These are phyloP conservation scores for Caretta caretta DNA, from an alignment of 2,113 vertebrate species.

Conservation along the genomic window DNA sequence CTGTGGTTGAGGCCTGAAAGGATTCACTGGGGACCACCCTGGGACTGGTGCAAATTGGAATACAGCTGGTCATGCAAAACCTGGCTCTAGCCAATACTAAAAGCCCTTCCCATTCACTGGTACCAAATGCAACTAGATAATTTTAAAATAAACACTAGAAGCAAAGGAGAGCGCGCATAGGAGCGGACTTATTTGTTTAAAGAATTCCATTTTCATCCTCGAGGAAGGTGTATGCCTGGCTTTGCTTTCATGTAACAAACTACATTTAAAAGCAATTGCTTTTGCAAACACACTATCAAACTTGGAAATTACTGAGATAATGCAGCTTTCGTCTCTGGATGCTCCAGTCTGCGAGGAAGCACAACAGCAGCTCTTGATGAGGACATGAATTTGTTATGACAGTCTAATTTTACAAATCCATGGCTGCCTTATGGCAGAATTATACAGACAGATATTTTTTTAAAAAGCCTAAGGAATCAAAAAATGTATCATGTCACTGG, in stretches of 20 bases:
- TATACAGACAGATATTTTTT: conserved; percentile 47
- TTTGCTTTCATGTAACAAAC: conserved; percentile 63
- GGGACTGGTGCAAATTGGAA: background rate
- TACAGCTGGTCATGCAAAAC: background rate
- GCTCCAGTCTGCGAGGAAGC: conserved; percentile 56
- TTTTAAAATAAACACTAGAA: conserved; percentile 10
- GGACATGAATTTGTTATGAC: conserved; percentile 77
- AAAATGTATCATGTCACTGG: background rate
- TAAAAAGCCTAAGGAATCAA: background rate
- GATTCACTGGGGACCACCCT: background rate
- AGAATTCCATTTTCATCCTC: conserved; percentile 49
- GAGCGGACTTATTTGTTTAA: conserved; percentile 48
- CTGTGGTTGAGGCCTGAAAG: background rate
- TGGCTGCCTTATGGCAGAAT: conserved; percentile 61
- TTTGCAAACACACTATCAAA: conserved; percentile 61
- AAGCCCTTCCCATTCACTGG: background rate
- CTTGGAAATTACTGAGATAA: conserved; percentile 66
- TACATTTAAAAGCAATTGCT: conserved; percentile 67
- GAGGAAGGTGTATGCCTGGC: conserved; percentile 42
- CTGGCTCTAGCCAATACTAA: background rate
- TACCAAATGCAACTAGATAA: conserved; percentile 1
- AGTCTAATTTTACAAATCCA: conserved; percentile 72
- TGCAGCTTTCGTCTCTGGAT: conserved; percentile 40
- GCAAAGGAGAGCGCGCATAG: background rate
- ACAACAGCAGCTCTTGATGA: conserved; percentile 68